Evolutionary conservation across 2,113 vertebrate species (phyloP).

Genomic region (Phoxinus phoxinus): DNA sequence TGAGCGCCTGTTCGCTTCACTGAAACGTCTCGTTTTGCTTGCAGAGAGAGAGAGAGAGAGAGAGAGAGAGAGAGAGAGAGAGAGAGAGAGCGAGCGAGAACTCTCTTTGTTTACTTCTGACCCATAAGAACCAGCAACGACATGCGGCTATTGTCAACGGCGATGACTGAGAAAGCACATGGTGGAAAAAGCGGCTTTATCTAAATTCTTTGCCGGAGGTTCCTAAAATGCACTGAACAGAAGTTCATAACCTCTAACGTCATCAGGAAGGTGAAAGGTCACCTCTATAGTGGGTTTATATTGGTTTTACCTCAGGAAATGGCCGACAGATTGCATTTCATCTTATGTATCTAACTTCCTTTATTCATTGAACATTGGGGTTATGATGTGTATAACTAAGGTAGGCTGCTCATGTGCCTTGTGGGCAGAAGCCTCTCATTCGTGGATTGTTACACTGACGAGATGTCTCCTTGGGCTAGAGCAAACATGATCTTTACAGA

Average conservation of each 20-base stretch:
- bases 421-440: neutral
- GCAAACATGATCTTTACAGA: neutral
- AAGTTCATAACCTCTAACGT: conserved; percentile 12
- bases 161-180: neutral
- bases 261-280: conserved; percentile 48
- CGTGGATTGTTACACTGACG: neutral
- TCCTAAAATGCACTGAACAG: conserved; percentile 9
- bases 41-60: neutral
- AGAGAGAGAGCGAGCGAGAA: neutral
- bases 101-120: conserved; percentile 30
- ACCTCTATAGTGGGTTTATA: conserved; percentile 27
- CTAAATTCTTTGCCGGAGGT: neutral
- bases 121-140: neutral
- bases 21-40: neutral
- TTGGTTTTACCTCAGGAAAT: conserved; percentile 45
- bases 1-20: neutral
- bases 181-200: neutral
- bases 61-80: neutral
- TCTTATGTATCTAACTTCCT: conserved; percentile 48
- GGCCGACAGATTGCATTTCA: neutral
- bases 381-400: neutral
- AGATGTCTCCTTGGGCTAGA: neutral
- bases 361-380: neutral
- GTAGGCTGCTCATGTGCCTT: neutral
- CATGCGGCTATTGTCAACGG: conserved; percentile 17